phyloP scores from a whole-genome alignment of 2,888 invertebrate genomes.

The Mesorhabditis sp. region DNA sequence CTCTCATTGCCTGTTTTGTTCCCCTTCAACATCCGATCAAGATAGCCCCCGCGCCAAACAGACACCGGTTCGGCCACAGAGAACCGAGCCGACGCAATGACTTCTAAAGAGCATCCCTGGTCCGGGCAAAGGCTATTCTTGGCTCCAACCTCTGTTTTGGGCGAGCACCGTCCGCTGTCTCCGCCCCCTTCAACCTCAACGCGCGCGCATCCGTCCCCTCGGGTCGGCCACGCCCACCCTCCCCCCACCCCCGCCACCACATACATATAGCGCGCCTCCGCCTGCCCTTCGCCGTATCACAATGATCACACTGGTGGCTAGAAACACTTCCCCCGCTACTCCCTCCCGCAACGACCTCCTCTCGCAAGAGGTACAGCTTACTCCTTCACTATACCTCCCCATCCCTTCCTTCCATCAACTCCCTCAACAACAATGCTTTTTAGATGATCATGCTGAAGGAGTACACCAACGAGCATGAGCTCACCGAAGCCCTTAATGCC shows the following conservation, averaged over 20 bases:
- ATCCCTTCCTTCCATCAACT: neutral
- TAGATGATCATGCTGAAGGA: neutral
- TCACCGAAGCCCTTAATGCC: neutral
- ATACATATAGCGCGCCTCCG: neutral
- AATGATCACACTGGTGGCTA: neutral
- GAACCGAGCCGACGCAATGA: no score
- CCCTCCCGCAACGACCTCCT: neutral
- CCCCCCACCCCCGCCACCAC: neutral
- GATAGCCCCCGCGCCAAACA: no score
- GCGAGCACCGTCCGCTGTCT: neutral
- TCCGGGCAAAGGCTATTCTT: neutral
- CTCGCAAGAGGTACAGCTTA: neutral
- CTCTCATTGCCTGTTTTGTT: no score
- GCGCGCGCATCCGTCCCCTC: neutral
- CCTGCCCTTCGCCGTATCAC: constrained; percentile 1
- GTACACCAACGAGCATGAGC: neutral
- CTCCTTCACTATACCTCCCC: no score
- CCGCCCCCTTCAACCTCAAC: neutral
- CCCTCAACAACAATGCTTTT: neutral
- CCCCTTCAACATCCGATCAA: no score
- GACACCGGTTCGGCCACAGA: no score
- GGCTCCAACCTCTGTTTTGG: neutral
- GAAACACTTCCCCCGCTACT: neutral
- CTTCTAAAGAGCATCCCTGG: no score
- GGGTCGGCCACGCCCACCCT: neutral